Percentiles rank a stretch among this genome's conserved stretches.
These are phyloP conservation scores for Gallinago paraguaiae DNA, from an alignment of 2,113 vertebrate genomes.

Conservation along the genomic window DNA sequence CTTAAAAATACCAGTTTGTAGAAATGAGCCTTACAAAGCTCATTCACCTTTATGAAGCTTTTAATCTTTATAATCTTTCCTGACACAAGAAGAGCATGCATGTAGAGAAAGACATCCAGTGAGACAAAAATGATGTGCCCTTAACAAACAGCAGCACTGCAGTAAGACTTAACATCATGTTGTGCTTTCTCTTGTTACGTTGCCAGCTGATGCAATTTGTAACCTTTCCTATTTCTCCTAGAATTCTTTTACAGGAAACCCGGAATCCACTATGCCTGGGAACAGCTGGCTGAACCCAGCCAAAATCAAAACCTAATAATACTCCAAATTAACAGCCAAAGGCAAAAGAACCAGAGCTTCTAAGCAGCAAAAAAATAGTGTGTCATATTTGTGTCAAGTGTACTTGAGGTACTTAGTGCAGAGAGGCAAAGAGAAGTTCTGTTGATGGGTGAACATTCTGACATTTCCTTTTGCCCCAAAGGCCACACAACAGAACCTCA, in stretches of 20 bases:
- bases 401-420: rapidly evolving
- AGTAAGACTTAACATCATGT: neutral
- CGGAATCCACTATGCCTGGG: neutral
- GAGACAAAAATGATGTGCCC: neutral
- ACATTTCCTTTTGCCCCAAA: neutral
- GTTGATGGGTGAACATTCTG: neutral
- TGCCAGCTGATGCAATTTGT: neutral
- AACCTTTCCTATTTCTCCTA: neutral
- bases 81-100: neutral
- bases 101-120: neutral
- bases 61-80: neutral
- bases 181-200: rapidly evolving
- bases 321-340: neutral
- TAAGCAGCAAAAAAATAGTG: neutral
- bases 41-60: neutral
- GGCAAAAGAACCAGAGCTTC: neutral
- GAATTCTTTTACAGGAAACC: neutral
- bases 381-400: rapidly evolving
- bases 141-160: neutral
- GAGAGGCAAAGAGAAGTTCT: neutral
- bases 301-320: neutral
- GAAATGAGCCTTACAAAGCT: neutral
- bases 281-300: neutral
- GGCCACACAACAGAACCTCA: neutral
- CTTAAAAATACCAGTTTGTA: neutral